Percentiles rank a stretch among this genome's conserved stretches.
phyloP scores from a whole-genome alignment of 2,113 vertebrate genomes.

The Xenopus laevis region DNA sequence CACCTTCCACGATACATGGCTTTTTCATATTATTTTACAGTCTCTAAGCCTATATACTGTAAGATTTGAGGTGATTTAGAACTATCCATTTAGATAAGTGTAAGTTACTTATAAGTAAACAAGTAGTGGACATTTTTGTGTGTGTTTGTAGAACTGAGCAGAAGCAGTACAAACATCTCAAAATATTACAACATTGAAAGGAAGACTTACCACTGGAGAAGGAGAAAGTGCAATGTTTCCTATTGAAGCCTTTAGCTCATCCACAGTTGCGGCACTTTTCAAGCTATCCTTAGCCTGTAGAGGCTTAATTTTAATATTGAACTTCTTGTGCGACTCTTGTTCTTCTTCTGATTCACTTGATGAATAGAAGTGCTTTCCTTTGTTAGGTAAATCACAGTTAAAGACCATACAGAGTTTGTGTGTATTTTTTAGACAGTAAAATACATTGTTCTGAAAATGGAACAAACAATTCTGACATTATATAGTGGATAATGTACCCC shows the following conservation, averaged over 20 bases:
- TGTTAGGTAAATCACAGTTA: conserved; percentile 80
- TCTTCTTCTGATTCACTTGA: conserved; percentile 96
- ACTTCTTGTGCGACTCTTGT: conserved; percentile 88
- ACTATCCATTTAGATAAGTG: too few relatives aligned
- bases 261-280: conserved; percentile 80
- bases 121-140: too few relatives aligned
- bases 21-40: too few relatives aligned
- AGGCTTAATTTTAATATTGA: conserved; percentile 95
- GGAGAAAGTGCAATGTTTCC: conserved; percentile 91
- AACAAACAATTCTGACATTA: too few relatives aligned
- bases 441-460: neutral
- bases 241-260: conserved; percentile 88
- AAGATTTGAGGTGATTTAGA: too few relatives aligned
- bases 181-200: too few relatives aligned
- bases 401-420: conserved; percentile 58
- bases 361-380: conserved; percentile 90
- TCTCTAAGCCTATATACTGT: too few relatives aligned
- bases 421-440: neutral
- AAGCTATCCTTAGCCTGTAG: conserved; percentile 78
- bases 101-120: too few relatives aligned
- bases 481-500: too few relatives aligned
- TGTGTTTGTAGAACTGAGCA: too few relatives aligned
- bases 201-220: conserved; percentile 85
- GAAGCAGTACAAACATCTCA: too few relatives aligned
- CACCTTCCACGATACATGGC: too few relatives aligned